Conservation (phyloP, 2,113 vertebrate species). For the Monopterus albus region DNA sequence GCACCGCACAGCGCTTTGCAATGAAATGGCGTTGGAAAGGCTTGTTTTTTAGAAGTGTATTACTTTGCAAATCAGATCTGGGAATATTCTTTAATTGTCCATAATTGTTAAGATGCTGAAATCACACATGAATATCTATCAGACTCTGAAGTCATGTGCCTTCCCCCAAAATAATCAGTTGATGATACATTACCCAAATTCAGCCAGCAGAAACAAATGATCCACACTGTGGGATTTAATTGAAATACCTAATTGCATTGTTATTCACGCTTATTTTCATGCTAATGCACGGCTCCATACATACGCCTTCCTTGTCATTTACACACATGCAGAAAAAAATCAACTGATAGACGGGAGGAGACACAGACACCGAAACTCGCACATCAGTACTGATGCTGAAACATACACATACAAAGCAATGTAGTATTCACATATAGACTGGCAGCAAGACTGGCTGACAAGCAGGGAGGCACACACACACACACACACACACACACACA, state of each 20-base stretch:
- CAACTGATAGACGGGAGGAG: conserved; percentile 41
- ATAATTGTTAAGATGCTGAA: conserved; percentile 39
- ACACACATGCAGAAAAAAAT: conserved; percentile 16
- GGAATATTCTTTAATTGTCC: conserved; percentile 33
- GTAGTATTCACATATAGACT: conserved; percentile 30
- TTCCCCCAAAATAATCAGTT: conserved; percentile 34
- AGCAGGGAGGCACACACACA: conserved; percentile 47
- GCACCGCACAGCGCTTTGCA: conserved; percentile 24
- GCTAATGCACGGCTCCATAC: conserved; percentile 19
- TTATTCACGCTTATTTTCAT: conserved; percentile 58
- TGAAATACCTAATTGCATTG: conserved; percentile 71
- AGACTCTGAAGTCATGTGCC: conserved; percentile 8
- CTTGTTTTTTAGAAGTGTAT: conserved; percentile 17
- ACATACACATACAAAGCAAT: conserved; percentile 66
- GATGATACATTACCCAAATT: conserved; percentile 45
- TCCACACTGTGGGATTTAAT: conserved; percentile 63
- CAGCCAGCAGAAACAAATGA: conserved; percentile 52
- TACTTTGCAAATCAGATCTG: conserved; percentile 31
- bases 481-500: conserved; percentile 49
- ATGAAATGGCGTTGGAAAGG: conserved; percentile 9
- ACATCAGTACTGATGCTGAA: conserved; percentile 48
- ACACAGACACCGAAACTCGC: conserved; percentile 28
- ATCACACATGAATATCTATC: conserved; percentile 39
- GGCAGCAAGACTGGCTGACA: conserved; percentile 54
- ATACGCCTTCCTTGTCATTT: conserved; percentile 25